Percentiles rank a stretch among this genome's conserved stretches.
Conservation (phyloP, 2,113 vertebrate species). For the Orcinus orca region DNA sequence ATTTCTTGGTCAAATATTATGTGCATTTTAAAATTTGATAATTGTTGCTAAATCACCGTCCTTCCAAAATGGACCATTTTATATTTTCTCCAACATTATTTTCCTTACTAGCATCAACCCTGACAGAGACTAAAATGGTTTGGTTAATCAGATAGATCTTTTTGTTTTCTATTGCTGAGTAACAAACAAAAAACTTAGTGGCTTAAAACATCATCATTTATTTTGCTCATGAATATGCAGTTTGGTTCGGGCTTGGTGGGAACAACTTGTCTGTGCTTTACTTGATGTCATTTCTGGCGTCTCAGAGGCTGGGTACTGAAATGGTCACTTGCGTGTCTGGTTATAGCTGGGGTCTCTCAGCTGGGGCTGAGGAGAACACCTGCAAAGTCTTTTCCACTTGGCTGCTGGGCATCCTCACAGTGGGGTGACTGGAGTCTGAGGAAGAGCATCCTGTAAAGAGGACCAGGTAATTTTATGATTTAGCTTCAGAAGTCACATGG, state of each 20-base stretch:
- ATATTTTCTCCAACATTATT: neutral
- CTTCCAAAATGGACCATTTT: neutral
- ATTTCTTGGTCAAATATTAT: slow-evolving; percentile 38
- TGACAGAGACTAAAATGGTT: neutral
- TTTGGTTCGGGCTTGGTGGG: neutral
- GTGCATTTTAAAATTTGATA: slow-evolving; percentile 7
- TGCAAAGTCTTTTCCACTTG: neutral
- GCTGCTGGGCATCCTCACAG: neutral
- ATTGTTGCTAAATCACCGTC: neutral
- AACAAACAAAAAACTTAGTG: slow-evolving; percentile 2
- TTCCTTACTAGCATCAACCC: neutral
- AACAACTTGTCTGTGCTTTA: neutral
- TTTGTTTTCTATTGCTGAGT: neutral
- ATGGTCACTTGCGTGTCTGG: neutral
- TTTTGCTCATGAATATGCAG: neutral
- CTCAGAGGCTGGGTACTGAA: neutral
- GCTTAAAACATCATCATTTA: slow-evolving; percentile 21
- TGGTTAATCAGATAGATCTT: neutral
- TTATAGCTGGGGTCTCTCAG: neutral
- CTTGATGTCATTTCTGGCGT: neutral
- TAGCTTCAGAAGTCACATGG: neutral
- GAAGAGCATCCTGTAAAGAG: neutral
- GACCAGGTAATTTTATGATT: neutral
- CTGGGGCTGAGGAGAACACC: neutral
- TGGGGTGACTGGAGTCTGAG: neutral